These are phyloP conservation scores for Pteropus rufus DNA, from an alignment of 2,797 vertebrate species.

Conservation along the genomic window DNA sequence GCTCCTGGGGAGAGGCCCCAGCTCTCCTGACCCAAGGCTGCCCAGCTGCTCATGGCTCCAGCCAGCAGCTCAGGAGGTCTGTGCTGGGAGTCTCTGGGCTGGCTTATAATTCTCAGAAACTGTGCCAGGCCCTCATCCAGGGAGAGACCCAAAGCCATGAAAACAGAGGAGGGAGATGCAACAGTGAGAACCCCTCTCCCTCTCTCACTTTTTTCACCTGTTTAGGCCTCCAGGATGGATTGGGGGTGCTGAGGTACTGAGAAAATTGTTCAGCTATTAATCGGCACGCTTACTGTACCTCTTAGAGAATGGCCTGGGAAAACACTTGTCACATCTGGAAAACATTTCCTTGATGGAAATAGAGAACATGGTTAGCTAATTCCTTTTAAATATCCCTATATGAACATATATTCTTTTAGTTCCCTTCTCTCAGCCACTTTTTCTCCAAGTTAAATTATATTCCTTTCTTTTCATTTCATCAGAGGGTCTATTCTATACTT, in stretches of 20 bases:
- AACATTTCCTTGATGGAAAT: not conserved
- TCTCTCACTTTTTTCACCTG: not conserved
- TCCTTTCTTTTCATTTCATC: conserved; percentile 25
- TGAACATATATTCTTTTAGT: not conserved
- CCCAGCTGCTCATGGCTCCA: too few species aligned
- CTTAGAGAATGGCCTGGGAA: not conserved
- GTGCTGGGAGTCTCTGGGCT: too few species aligned
- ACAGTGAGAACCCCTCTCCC: accelerated
- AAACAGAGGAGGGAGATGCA: not conserved
- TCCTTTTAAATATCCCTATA: conserved; percentile 12
- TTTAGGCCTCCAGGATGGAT: not conserved
- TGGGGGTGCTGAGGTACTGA: not conserved
- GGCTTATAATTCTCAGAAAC: not conserved
- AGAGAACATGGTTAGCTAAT: not conserved
- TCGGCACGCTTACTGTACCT: not conserved
- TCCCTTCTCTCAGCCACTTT: not conserved
- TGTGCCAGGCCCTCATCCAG: not conserved
- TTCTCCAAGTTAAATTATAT: conserved; percentile 31
- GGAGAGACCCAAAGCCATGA: not conserved
- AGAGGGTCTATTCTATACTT: not conserved
- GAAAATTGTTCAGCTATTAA: not conserved
- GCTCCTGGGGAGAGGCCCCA: accelerated
- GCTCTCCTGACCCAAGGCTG: not conserved
- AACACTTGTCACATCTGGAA: not conserved
- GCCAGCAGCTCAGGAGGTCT: not conserved